Evolutionary conservation across 1,140 invertebrate genomes (phyloP).

Genomic region (Drosophila tropicalis): DNA sequence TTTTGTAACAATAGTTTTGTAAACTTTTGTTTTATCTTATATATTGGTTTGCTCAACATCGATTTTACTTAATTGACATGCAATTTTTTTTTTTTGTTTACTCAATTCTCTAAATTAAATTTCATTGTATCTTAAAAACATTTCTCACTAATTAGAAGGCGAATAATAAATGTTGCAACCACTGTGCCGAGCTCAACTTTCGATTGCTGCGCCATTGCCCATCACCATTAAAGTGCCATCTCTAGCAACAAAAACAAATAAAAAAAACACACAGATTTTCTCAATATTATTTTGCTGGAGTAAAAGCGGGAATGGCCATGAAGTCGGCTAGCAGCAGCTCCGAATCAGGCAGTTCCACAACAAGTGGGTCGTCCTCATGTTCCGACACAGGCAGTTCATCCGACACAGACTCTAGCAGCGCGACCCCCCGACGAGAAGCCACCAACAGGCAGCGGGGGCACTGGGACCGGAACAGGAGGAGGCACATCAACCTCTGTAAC

Average conservation of each 20-base stretch:
- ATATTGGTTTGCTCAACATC: too few relatives aligned
- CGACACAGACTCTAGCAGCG: slow-evolving; percentile 88
- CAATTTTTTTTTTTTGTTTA: too few relatives aligned
- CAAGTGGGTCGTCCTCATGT: slow-evolving; percentile 85
- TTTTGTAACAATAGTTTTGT: too few relatives aligned
- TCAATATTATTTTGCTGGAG: slow-evolving; percentile 1
- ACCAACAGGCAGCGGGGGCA: slow-evolving; percentile 7
- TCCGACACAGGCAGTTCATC: slow-evolving; percentile 84
- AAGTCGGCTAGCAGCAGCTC: slow-evolving; percentile 86
- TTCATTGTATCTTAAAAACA: too few relatives aligned
- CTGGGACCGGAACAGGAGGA: slow-evolving; percentile 34
- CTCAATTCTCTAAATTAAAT: too few relatives aligned
- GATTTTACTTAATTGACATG: too few relatives aligned
- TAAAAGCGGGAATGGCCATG: slow-evolving; percentile 33
- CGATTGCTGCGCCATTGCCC: neutral
- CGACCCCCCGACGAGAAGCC: slow-evolving; percentile 58
- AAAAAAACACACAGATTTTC: slow-evolving; percentile 32
- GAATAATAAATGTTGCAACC: neutral
- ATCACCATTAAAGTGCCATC: neutral
- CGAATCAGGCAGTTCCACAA: slow-evolving; percentile 86
- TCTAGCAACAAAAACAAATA: slow-evolving; percentile 46
- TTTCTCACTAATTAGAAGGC: too few relatives aligned
- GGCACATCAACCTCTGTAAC: slow-evolving; percentile 17
- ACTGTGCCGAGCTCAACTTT: neutral
- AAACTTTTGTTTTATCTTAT: too few relatives aligned